Conservation (phyloP, 1,140 invertebrate genomes). For the Saccostrea echinata region DNA sequence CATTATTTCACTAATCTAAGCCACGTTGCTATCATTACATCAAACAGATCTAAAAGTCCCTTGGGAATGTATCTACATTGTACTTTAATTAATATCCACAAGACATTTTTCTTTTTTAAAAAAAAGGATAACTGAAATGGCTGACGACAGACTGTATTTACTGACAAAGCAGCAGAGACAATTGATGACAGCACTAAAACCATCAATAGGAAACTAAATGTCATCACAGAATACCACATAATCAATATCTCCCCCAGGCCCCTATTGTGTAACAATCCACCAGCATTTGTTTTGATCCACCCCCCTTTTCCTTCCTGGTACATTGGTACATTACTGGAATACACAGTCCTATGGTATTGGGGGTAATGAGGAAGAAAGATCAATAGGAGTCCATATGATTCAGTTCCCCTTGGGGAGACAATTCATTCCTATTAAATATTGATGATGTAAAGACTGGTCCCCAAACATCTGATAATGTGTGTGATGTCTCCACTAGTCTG, state of each 20-base stretch:
- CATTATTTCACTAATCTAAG: background rate
- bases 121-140: too few species aligned
- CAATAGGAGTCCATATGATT: slow-evolving; percentile 15
- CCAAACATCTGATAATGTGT: background rate
- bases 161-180: background rate
- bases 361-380: background rate
- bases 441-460: slow-evolving; percentile 1
- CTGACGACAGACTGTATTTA: too few species aligned
- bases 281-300: background rate
- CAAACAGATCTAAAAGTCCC: too few species aligned
- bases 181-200: background rate
- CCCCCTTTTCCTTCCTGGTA: background rate
- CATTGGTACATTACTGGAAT: background rate
- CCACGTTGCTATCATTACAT: background rate
- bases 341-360: background rate
- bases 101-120: too few species aligned
- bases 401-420: background rate
- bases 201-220: background rate
- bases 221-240: background rate
- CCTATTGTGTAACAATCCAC: background rate
- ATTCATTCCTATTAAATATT: slow-evolving; percentile 12
- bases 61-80: too few species aligned
- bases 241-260: background rate
- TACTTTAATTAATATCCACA: too few species aligned
- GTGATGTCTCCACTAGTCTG: background rate